These are phyloP conservation scores for Papilio polyxenes DNA, from an alignment of 1,140 invertebrate genomes.

Conservation along the genomic window DNA sequence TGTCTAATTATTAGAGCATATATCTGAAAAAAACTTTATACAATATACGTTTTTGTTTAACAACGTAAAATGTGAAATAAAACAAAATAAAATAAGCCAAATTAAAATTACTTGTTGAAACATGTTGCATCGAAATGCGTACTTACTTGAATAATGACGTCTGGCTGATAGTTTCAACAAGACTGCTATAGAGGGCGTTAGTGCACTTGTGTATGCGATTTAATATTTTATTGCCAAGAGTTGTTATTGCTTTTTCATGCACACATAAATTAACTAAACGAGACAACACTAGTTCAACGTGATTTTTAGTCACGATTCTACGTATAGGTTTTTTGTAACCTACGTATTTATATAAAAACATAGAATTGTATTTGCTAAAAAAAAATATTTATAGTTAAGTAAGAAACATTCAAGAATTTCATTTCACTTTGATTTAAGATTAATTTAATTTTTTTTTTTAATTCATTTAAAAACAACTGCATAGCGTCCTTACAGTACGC, in stretches of 20 bases:
- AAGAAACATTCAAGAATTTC: not conserved
- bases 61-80: not conserved
- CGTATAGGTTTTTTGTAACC: not conserved
- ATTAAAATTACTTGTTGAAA: not conserved
- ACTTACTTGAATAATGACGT: not conserved
- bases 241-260: not conserved
- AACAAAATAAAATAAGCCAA: not conserved
- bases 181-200: not conserved
- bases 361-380: too few relatives aligned
- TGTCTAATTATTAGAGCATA: not conserved
- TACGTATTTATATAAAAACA: not conserved
- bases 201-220: not conserved
- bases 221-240: not conserved
- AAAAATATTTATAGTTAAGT: not conserved
- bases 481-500: too few relatives aligned
- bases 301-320: slow-evolving; percentile 10
- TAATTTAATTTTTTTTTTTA: too few relatives aligned
- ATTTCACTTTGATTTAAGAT: too few relatives aligned
- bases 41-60: not conserved
- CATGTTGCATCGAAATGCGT: not conserved
- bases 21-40: not conserved
- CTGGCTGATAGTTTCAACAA: not conserved
- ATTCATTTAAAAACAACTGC: too few relatives aligned
- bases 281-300: not conserved
- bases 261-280: not conserved